These are phyloP conservation scores for Enoplolaimus lenunculus DNA, from an alignment of 2,888 invertebrate species.

Conservation along the genomic window DNA sequence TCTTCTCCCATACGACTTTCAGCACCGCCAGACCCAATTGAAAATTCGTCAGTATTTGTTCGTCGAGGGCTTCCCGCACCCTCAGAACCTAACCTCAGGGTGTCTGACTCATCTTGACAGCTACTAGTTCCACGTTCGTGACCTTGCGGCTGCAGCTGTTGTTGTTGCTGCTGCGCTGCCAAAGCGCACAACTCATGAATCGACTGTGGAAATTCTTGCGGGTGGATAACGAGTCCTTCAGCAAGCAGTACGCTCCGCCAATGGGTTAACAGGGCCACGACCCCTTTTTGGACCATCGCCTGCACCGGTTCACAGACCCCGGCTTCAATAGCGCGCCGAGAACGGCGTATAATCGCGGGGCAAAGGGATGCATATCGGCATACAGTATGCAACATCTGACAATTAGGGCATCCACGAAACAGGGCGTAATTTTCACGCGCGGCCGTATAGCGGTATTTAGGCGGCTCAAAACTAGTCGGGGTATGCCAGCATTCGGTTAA, in stretches of 20 bases:
- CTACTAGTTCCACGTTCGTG: too few relatives aligned
- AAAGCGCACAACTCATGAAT: background rate
- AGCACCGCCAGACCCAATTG: too few relatives aligned
- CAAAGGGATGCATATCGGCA: conserved; percentile 14
- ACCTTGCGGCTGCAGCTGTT: too few relatives aligned
- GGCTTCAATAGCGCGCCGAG: background rate
- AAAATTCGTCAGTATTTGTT: too few relatives aligned
- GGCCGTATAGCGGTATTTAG: background rate
- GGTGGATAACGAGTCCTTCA: conserved; percentile 27
- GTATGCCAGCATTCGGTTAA: conserved; percentile 29
- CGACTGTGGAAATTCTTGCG: background rate
- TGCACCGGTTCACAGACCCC: conserved; percentile 10
- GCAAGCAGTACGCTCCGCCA: conserved; percentile 35
- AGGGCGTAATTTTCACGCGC: conserved; percentile 8
- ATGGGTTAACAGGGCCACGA: conserved; percentile 33
- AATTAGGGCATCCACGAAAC: conserved; percentile 22
- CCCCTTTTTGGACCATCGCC: conserved; percentile 26
- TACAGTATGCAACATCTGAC: conserved; percentile 17
- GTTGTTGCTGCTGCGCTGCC: too few relatives aligned
- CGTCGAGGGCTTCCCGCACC: too few relatives aligned
- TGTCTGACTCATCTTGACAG: too few relatives aligned
- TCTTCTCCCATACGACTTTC: too few relatives aligned
- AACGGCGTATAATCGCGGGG: background rate
- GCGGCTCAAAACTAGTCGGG: conserved; percentile 17
- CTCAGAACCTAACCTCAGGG: too few relatives aligned